Evolutionary conservation across 2,888 invertebrate species (phyloP).

Genomic region (Dinocampus coccinellae): DNA sequence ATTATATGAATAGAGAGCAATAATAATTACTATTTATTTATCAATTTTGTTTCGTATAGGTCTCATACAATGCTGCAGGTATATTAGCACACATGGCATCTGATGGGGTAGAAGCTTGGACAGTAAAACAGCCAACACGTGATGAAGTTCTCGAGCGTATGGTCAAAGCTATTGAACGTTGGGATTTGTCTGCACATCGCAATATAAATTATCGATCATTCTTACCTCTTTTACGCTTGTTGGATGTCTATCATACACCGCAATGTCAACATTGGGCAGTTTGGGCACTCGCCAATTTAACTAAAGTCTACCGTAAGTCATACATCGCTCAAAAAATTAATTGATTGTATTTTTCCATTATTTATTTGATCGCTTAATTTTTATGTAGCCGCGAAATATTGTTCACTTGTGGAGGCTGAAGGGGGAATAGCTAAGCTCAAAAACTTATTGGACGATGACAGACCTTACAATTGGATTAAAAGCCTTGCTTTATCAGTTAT

Average conservation of each 20-base stretch:
- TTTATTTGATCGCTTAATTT: background rate
- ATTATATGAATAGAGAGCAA: background rate
- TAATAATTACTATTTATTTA: background rate
- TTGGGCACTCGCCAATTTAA: slow-evolving; percentile 97
- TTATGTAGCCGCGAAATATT: slow-evolving; percentile 88
- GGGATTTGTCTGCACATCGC: slow-evolving; percentile 88
- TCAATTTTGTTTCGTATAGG: slow-evolving; percentile 69
- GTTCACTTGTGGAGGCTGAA: slow-evolving; percentile 87
- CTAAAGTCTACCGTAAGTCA: slow-evolving; percentile 89
- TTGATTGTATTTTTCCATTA: background rate
- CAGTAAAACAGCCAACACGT: slow-evolving; percentile 78
- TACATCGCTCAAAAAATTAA: too few species aligned
- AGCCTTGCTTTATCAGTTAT: slow-evolving; percentile 78
- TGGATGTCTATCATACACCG: slow-evolving; percentile 87
- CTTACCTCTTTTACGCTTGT: slow-evolving; percentile 90
- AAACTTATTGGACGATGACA: slow-evolving; percentile 75
- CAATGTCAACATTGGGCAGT: slow-evolving; percentile 97
- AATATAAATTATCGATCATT: slow-evolving; percentile 98
- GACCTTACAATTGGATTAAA: slow-evolving; percentile 78
- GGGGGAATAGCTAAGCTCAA: slow-evolving; percentile 83
- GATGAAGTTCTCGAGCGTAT: slow-evolving; percentile 81
- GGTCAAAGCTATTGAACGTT: slow-evolving; percentile 86
- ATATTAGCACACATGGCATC: slow-evolving; percentile 96
- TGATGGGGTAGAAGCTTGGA: slow-evolving; percentile 90
- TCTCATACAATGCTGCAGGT: slow-evolving; percentile 95